Evolutionary conservation across 2,797 vertebrate genomes (phyloP), one percentile per base, ranked within the genome.

Genomic region (Lacerta bilineata): DNA sequence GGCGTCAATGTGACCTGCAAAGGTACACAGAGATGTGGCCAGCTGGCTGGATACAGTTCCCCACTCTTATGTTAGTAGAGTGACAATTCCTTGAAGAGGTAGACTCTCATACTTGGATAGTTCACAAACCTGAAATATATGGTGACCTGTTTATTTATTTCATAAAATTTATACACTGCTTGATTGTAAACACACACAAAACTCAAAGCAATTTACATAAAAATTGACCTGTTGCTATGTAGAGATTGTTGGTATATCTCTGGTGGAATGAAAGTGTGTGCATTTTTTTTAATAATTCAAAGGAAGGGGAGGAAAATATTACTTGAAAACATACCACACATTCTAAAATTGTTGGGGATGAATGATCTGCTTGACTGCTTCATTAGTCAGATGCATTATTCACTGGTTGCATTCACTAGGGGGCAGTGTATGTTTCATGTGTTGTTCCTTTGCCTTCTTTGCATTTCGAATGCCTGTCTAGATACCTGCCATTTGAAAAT

Each of bases 341-440:
- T 80, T 85, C 39, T 66, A 15, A 68, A 6, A 6, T 10, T 66
- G 3, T 39, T 29, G 71, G 17, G 8, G 25, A 78, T 68, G 0
- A 91, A 85, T 66, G 41, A 17, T 85, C 17, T 15, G 8, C 82
- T 50, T 27, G 84, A 23, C 5, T 84, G 10, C 84, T 90, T 90
- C 79, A 43, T 43, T 20, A 92, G 39, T 27, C 55, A 59, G 69
- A 74, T 90, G 72, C 80, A 36, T 11, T 50, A 27, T 80, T 77
- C 39, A 18, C 66, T 66, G 18, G 85, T 15, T 88, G 0, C 87
- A 91, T 88, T 92, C 95, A 94, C 92, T 88, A 95, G 92, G 86
- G 94, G 95, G 93, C 94, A 95, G 88, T 93, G 84, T 94, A 91
- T 83, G 89, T 95, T 94, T 66, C 17, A 33, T 64, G 59, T 33